phyloP scores from a whole-genome alignment of 1,140 invertebrate genomes.

The Drosophila nikananu region DNA sequence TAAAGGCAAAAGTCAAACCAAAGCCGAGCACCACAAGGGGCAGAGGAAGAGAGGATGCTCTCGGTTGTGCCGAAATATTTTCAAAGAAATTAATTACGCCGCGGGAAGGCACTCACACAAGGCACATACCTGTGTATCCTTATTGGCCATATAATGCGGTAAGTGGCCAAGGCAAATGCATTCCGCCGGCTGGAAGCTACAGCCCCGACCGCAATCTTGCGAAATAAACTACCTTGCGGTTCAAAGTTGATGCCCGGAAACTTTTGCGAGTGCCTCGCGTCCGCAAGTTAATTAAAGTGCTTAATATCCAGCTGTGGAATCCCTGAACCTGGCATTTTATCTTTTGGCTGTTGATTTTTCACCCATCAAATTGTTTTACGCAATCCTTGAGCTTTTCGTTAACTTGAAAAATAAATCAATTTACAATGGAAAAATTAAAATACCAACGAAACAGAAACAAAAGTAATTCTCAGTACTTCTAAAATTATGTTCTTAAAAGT shows the following conservation, averaged over 20 bases:
- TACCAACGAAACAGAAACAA: not conserved
- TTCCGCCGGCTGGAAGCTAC: conserved; percentile 44
- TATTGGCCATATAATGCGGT: conserved; percentile 73
- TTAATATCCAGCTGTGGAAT: conserved; percentile 61
- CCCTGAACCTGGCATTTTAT: conserved; percentile 46
- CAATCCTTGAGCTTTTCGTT: too few relatives aligned
- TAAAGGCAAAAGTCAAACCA: conserved; percentile 45
- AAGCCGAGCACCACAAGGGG: conserved; percentile 39
- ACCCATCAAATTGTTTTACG: not conserved
- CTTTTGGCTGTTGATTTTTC: conserved; percentile 43
- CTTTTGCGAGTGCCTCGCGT: conserved; percentile 70
- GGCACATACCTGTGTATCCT: conserved; percentile 63
- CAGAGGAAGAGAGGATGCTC: conserved; percentile 3
- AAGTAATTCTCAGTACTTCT: not conserved
- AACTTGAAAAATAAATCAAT: not conserved
- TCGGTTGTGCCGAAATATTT: conserved; percentile 57
- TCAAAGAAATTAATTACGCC: conserved; percentile 75
- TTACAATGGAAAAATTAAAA: too few relatives aligned
- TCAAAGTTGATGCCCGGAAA: conserved; percentile 81
- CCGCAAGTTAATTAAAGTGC: conserved; percentile 83
- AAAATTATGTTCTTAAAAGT: not conserved
- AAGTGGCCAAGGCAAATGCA: conserved; percentile 59
- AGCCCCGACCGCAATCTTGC: conserved; percentile 60
- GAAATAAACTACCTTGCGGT: conserved; percentile 81
- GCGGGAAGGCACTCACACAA: not conserved